Conservation (phyloP, 2,797 vertebrate species). For the Notolabrus celidotus region DNA sequence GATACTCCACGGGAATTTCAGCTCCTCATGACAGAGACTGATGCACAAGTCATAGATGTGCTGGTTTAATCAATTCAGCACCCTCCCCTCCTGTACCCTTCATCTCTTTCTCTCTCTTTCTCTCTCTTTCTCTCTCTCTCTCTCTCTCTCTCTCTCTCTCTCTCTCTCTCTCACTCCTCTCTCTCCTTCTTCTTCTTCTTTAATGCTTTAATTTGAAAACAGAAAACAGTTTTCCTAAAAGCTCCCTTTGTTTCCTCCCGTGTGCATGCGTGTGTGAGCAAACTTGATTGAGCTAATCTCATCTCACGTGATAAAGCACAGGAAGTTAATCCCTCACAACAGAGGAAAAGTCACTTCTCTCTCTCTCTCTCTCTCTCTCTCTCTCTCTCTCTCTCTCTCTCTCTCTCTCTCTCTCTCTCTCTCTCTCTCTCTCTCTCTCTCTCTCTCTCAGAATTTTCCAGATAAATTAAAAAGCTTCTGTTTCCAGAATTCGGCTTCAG, state of each 20-base stretch:
- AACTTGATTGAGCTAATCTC: slow-evolving; percentile 62
- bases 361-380: too few relatives aligned
- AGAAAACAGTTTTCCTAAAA: slow-evolving; percentile 16
- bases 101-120: too few relatives aligned
- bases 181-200: background rate
- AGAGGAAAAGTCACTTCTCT: slow-evolving; percentile 34
- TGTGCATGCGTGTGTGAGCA: background rate
- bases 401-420: too few relatives aligned
- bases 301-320: slow-evolving; percentile 55
- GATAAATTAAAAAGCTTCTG: background rate
- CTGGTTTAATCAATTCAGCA: background rate
- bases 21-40: slow-evolving; percentile 12
- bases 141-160: too few relatives aligned
- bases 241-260: slow-evolving; percentile 20
- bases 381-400: too few relatives aligned
- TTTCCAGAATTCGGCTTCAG: slow-evolving; percentile 3
- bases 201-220: slow-evolving; percentile 16
- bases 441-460: background rate
- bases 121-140: too few relatives aligned
- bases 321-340: slow-evolving; percentile 54
- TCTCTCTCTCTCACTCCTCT: background rate
- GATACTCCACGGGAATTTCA: too few relatives aligned
- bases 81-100: background rate
- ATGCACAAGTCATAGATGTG: background rate
- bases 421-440: too few relatives aligned